Percentiles rank a stretch among this genome's conserved stretches.
Conservation (phyloP, 2,113 vertebrate genomes). For the Grantiella picta region DNA sequence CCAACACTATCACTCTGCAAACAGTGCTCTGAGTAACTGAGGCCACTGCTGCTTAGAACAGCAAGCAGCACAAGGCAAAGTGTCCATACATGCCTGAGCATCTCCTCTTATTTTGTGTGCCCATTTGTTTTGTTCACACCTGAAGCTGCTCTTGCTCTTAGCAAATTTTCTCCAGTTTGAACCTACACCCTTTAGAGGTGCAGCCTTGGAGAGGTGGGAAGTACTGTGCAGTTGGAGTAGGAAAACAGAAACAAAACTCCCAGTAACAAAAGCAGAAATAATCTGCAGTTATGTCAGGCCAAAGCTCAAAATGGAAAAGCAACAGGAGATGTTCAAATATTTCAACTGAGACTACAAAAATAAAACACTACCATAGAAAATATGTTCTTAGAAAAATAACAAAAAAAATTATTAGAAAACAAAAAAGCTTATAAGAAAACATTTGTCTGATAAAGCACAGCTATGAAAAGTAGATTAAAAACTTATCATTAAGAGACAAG, state of each 20-base stretch:
- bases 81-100: accelerated
- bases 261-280: not conserved
- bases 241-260: not conserved
- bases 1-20: not conserved
- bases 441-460: not conserved
- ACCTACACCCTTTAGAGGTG: accelerated
- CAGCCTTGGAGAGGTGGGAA: not conserved
- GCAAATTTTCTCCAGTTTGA: not conserved
- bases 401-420: not conserved
- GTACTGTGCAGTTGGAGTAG: accelerated
- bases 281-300: not conserved
- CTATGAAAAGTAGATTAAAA: not conserved
- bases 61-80: not conserved
- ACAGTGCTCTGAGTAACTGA: not conserved
- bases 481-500: not conserved
- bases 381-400: not conserved
- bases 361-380: not conserved
- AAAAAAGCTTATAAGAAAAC: not conserved
- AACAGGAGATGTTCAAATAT: no score
- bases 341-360: no score
- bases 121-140: not conserved
- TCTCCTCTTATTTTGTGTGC: not conserved
- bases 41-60: not conserved
- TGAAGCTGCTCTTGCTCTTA: not conserved
- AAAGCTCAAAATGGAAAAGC: not conserved